Base-by-base conservation (phyloP, 2,113 vertebrate genomes). In the Clarias magur region DNA sequence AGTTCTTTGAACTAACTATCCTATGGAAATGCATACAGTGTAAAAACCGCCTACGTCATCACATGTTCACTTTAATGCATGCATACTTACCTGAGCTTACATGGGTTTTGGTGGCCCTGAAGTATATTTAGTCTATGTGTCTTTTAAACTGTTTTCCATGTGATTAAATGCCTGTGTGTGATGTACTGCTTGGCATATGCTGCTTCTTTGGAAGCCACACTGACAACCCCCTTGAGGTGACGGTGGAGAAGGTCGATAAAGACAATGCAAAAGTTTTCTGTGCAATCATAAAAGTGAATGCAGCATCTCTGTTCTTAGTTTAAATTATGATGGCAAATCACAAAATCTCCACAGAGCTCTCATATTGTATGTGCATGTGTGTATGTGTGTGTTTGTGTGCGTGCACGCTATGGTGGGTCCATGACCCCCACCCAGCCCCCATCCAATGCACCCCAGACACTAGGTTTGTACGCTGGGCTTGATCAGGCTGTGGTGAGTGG, bases 401-500 rank as follows among this genome's bases (percentile, higher is more conserved):
- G 12, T 42, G 2, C 16, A 1, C 4, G 1, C 72, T 81, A 81
- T 2, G 65, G 86, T 85, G 80, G 23, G 27, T 30, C 83, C 17
- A 60, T 65, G 80, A 89, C 83, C 79, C 70, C 57, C 82, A 73
- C 88, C 85, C 86, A 73, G 53, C 89, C 84, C 80, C 80, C 84
- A 88, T 65, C 68, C 72, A 56, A 27, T 75, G 17, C 42, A 27
- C 63, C 30, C 56, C 42, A 86, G 80, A 83, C 84, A 13, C 23
- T 12, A 83, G 53, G 67, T 34, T 82, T 88, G 67, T 86, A 63
- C 48, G 70, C 30, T 70, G 57, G 67, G 84, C 60, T 84, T 84
- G 72, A 86, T 81, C 80, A 73, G 78, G 80, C 60, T 88, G 82
- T 85, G 87, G 59, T 81, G 73, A 80, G 89, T 91, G 80, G 83